Conservation (phyloP, 1,140 invertebrate species). For the Aleiodes sp. region DNA sequence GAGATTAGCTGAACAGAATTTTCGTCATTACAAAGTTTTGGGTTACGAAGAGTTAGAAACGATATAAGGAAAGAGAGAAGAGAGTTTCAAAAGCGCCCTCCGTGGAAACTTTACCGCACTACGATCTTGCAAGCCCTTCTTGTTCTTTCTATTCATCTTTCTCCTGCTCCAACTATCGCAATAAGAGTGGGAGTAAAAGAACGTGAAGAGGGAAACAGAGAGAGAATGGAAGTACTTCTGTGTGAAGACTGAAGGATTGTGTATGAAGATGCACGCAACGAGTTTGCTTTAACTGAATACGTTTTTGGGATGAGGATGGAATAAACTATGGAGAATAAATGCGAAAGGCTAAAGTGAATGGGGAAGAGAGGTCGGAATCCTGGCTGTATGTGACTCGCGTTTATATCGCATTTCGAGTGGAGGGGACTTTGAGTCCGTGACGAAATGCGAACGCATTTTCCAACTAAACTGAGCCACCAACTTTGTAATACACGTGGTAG, state of each 20-base stretch:
- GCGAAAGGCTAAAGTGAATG: not conserved
- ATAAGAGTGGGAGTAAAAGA: not conserved
- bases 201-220: not conserved
- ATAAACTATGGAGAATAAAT: not conserved
- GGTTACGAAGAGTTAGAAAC: conserved; percentile 9
- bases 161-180: conserved; percentile 17
- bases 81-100: conserved; percentile 26
- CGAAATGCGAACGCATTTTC: conserved; percentile 21
- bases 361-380: not conserved
- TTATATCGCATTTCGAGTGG: conserved; percentile 9
- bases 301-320: not conserved
- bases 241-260: conserved; percentile 7
- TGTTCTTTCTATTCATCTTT: not conserved
- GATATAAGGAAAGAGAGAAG: not conserved
- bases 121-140: not conserved
- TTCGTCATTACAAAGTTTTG: conserved; percentile 32
- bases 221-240: not conserved
- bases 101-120: conserved; percentile 21
- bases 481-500: not conserved
- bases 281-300: conserved; percentile 14
- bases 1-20: conserved; percentile 22
- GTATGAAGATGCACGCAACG: conserved; percentile 21
- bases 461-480: conserved; percentile 17
- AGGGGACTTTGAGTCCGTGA: conserved; percentile 9
- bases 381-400: conserved; percentile 12